phyloP scores from a whole-genome alignment of 2,113 vertebrate species.

The Paratilapia polleni region DNA sequence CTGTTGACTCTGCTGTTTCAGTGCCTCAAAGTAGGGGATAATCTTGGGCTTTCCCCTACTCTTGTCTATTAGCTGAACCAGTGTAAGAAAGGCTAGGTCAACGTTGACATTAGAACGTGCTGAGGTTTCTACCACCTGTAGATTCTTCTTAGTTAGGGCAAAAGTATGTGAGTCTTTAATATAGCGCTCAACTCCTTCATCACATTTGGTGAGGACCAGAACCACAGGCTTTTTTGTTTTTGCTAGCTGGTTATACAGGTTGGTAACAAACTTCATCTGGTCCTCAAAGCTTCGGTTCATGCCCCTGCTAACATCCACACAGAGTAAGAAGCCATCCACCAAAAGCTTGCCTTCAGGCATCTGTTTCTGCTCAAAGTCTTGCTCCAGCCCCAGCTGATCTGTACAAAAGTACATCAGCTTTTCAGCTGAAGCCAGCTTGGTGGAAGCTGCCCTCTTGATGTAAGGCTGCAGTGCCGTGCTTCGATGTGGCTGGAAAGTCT shows the following conservation, averaged over 20 bases:
- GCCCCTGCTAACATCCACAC: conserved; percentile 93
- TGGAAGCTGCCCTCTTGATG: conserved; percentile 93
- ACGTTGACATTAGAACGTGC: conserved; percentile 96
- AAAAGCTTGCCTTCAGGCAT: conserved; percentile 97
- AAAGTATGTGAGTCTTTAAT: conserved; percentile 96
- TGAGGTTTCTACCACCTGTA: conserved; percentile 97
- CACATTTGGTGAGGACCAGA: conserved; percentile 94
- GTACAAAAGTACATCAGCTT: conserved; percentile 99
- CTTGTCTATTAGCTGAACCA: conserved; percentile 93
- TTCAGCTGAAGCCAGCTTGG: conserved; percentile 95
- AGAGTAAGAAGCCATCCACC: conserved; percentile 93
- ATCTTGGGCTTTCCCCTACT: conserved; percentile 94
- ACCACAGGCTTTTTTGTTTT: conserved; percentile 97
- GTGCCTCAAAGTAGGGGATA: conserved; percentile 94
- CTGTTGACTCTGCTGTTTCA: conserved; percentile 97
- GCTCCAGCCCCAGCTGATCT: conserved; percentile 96
- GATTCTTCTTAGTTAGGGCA: conserved; percentile 94
- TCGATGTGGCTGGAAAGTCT: conserved; percentile 97
- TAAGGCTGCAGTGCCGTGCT: conserved; percentile 97
- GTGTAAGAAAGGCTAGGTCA: conserved; percentile 92
- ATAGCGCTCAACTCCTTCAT: conserved; percentile 97
- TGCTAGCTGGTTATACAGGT: conserved; percentile 93
- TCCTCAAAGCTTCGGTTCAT: conserved; percentile 99
- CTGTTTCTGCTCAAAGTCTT: conserved; percentile 99
- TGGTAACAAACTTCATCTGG: conserved; percentile 95